Evolutionary conservation across 2,797 vertebrate species (phyloP).

Genomic region (Halcyon chelicuti): DNA sequence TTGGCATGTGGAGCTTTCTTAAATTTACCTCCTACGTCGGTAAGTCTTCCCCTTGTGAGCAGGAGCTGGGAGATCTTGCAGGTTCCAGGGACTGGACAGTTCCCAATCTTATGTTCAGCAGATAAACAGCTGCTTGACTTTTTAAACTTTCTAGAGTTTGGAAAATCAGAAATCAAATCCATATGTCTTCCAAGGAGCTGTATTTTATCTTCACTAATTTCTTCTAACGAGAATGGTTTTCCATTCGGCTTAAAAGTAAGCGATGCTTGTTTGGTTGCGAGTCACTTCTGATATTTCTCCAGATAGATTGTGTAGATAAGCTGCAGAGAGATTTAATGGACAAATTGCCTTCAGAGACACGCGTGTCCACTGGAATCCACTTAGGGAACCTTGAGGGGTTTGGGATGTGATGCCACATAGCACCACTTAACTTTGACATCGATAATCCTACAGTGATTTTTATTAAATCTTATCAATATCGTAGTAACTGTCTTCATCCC

Average conservation of each 20-base stretch:
- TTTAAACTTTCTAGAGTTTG: neutral
- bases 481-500: slow-evolving; percentile 27
- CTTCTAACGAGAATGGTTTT: neutral
- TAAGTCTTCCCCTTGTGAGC: neutral
- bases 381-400: slow-evolving; percentile 2
- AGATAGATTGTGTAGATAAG: slow-evolving; percentile 45
- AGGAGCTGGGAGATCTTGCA: neutral
- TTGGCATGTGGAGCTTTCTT: neutral
- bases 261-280: slow-evolving; percentile 20
- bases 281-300: slow-evolving; percentile 58
- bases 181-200: neutral
- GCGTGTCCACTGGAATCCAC: slow-evolving; percentile 56
- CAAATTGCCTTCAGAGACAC: slow-evolving; percentile 62
- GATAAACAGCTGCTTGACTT: neutral
- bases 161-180: neutral
- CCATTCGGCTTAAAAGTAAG: slow-evolving; percentile 19
- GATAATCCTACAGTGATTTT: slow-evolving; percentile 14
- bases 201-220: neutral
- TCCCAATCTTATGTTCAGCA: neutral
- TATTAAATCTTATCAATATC: slow-evolving; percentile 50
- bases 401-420: neutral
- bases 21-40: neutral
- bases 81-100: neutral
- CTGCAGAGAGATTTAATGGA: slow-evolving; percentile 15
- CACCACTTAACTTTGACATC: slow-evolving; percentile 60